phyloP scores from a whole-genome alignment of 1,140 invertebrate genomes.

The Drosophila pruinosa region DNA sequence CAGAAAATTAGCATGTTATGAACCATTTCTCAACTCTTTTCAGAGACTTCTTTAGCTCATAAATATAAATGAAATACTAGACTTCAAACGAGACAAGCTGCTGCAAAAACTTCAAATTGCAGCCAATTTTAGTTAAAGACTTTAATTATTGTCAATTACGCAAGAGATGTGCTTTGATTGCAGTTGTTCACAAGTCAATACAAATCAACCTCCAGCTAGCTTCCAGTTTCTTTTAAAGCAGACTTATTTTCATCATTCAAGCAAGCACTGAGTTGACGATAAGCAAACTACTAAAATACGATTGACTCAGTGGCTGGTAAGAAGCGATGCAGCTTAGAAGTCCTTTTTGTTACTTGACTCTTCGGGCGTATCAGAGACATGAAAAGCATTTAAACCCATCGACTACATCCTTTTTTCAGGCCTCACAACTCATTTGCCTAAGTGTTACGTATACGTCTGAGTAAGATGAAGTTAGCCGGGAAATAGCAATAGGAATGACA shows the following conservation, averaged over 20 bases:
- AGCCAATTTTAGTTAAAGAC: not conserved
- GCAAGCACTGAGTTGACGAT: not conserved
- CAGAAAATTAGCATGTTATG: not conserved
- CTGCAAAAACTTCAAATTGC: not conserved
- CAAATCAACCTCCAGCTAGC: too few species aligned
- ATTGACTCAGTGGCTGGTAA: not conserved
- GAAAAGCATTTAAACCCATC: not conserved
- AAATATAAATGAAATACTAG: too few species aligned
- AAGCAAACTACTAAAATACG: not conserved
- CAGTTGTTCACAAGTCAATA: too few species aligned
- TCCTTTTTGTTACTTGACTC: not conserved
- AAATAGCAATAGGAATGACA: constrained; percentile 31
- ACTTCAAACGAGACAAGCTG: too few species aligned
- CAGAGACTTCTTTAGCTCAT: too few species aligned
- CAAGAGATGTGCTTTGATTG: not conserved
- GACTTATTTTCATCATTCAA: not conserved
- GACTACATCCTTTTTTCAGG: constrained; percentile 1
- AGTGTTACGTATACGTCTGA: constrained; percentile 23
- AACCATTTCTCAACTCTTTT: not conserved
- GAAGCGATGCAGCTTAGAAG: not conserved
- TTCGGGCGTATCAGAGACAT: not conserved
- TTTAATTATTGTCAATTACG: not conserved
- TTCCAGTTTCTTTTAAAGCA: not conserved
- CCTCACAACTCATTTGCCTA: constrained; percentile 56
- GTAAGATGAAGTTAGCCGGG: constrained; percentile 42